Base-by-base conservation (phyloP, 2,888 invertebrate genomes). In the Harpagoxenus sublaevis region DNA sequence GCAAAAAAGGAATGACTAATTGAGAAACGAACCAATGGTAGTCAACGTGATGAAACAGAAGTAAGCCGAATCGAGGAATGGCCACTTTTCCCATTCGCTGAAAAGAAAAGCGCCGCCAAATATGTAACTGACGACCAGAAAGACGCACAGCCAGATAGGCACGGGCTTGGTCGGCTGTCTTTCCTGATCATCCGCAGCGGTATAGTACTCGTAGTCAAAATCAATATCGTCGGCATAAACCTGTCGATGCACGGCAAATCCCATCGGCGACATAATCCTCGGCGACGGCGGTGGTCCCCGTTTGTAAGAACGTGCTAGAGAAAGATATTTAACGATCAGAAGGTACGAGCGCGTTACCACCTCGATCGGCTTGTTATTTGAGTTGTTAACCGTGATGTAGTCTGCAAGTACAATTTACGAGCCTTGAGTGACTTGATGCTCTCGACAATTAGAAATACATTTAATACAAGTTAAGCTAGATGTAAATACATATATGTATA, bases 21-120 rank as follows among this genome's bases (percentile, higher is more conserved):
- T 48, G 35, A 9, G 8, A 35, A 63, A 82, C 92, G 85, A 84
- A 95, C 96, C 98, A 84, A 99, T 99, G 1, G 99, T 99, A 35
- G 98, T 98, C 88, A 99, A 96, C 0, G 98, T 98, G 91, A 99
- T 98, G 95, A 99, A 99, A 95, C 98, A 99, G 95, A 99, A 99
- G 95, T 99, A 99, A 2, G 98, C 98, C 0, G 98, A 97, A 94
- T 99, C 98, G 85, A 98, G 96, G 93, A 97, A 98, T 0, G 96
- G 96, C 99, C 99, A 99, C 31, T 96, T 95, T 95, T 99, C 98
- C 98, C 98, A 98, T 68, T 96, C 96, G 91, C 97, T 96, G 95
- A 99, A 99, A 12, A 99, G 96, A 92, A 97, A 98, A 2, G 98
- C 98, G 18, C 99, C 98, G 0, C 97, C 98, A 79, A 98, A 96